Base-by-base conservation (phyloP, 2,888 invertebrate genomes). In the Calliphora vomitoria region DNA sequence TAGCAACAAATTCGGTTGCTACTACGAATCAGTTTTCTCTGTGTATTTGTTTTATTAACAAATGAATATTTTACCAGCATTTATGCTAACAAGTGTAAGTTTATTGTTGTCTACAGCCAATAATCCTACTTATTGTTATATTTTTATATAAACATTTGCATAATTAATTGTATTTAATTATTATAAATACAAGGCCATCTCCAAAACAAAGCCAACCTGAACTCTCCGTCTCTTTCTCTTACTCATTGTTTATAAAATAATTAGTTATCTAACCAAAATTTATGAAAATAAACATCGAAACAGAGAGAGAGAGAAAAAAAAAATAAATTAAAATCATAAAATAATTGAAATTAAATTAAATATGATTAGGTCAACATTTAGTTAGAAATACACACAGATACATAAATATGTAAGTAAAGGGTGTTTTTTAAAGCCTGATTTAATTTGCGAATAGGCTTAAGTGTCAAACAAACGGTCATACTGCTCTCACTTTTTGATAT, bases 121-220 rank as follows among this genome's bases (percentile, higher is more conserved):
- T 50, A n/a, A n/a, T 6, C 50, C 50, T 50, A 50, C 13, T 58
- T 55, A 25, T 31, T 62, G 31, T 62, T 35, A 62, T 62, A 11
- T 60, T 18, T 38, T 18, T 55, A 15, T n/a, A 35, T 55, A 18
- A 58, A 58, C n/a, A 71, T 71, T 55, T 71, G 11, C 71, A 71
- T 71, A 35, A 53, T 53, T 71, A 71, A 71, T 71, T 53, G 53
- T 38, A 53, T 71, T 71, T 71, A 69, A 18, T 71, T 53, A 53
- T 55, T 18, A 35, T 31, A 31, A 69, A 69, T n/a, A 69, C 15
- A 47, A 69, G n/a, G 31, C 25, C 13, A 50, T 31, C 31, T 1
- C 13, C 4, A 11, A 18, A n/a, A 11, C 44, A 25, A 35, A 35
- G 6, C 35, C 35, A 5, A 35, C 4, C 5, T 25, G 38, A 44